Evolutionary conservation across 2,113 vertebrate species (phyloP).

Genomic region (Scalopus aquaticus): DNA sequence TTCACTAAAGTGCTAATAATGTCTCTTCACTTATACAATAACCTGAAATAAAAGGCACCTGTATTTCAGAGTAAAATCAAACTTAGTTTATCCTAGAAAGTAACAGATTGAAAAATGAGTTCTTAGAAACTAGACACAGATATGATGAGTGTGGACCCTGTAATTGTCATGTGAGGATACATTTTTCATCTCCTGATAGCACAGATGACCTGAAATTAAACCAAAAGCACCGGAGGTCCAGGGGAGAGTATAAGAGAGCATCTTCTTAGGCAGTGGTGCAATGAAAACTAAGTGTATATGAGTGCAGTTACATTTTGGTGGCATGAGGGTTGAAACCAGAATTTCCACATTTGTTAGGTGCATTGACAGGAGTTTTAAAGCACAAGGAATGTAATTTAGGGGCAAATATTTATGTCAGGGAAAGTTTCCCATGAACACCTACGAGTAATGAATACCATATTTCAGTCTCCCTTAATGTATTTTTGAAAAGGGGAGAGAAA

Average conservation of each 20-base stretch:
- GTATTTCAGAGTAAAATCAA: constrained; percentile 7
- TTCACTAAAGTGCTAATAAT: not conserved
- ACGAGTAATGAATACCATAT: not conserved
- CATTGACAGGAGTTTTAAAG: not conserved
- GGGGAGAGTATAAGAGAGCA: not conserved
- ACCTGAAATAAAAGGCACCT: not conserved
- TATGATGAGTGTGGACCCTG: not conserved
- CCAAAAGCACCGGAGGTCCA: not conserved
- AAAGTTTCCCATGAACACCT: not conserved
- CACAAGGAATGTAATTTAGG: not conserved
- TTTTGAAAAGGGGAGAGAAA: not conserved
- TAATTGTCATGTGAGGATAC: not conserved
- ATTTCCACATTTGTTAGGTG: not conserved
- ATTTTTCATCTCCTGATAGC: not conserved
- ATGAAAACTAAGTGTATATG: not conserved
- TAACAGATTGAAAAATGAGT: not conserved
- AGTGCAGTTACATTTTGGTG: not conserved
- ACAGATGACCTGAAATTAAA: not conserved
- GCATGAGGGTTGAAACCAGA: not conserved
- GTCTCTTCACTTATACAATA: not conserved
- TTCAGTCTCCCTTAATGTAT: not conserved
- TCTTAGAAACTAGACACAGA: not conserved
- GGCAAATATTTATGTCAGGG: not conserved
- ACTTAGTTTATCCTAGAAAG: not conserved
- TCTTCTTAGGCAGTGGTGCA: not conserved